Conservation (phyloP, 2,888 invertebrate species). For the Proisotoma minuta region DNA sequence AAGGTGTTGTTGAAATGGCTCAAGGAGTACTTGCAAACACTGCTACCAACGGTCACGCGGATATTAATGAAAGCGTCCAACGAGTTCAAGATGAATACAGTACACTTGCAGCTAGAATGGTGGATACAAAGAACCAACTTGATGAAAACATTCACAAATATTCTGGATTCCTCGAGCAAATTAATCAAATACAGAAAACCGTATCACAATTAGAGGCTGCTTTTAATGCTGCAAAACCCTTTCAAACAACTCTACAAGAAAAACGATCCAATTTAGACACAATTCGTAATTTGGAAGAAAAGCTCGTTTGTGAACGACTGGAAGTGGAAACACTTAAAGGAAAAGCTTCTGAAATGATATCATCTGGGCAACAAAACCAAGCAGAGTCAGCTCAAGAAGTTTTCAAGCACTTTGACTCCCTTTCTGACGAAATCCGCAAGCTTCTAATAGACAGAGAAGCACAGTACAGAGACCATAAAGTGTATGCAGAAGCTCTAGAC, state of each 20-base stretch:
- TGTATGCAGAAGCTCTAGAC: slow-evolving; percentile 87
- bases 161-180: slow-evolving; percentile 84
- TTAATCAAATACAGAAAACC: slow-evolving; percentile 75
- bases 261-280: slow-evolving; percentile 80
- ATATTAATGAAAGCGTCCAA: slow-evolving; percentile 75
- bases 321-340: slow-evolving; percentile 79
- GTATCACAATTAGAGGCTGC: slow-evolving; percentile 72
- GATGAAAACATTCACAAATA: slow-evolving; percentile 87
- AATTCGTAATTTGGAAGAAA: slow-evolving; percentile 79
- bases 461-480: slow-evolving; percentile 79
- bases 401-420: slow-evolving; percentile 72
- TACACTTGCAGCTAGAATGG: slow-evolving; percentile 73
- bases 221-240: slow-evolving; percentile 67
- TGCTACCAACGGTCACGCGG: slow-evolving; percentile 78
- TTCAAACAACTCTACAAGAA: slow-evolving; percentile 76
- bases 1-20: slow-evolving; percentile 81
- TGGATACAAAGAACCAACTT: slow-evolving; percentile 79
- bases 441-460: slow-evolving; percentile 73
- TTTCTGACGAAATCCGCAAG: slow-evolving; percentile 72
- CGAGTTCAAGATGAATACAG: slow-evolving; percentile 88
- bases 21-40: slow-evolving; percentile 88
- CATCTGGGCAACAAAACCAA: slow-evolving; percentile 76
- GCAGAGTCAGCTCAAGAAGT: slow-evolving; percentile 80
- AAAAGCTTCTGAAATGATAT: slow-evolving; percentile 80
- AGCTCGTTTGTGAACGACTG: slow-evolving; percentile 79